A percentile compares a stretch with the other conserved stretches of the same genome.
Evolutionary conservation across 2,888 invertebrate species (phyloP).

Genomic region (Monoplex corrugatus): DNA sequence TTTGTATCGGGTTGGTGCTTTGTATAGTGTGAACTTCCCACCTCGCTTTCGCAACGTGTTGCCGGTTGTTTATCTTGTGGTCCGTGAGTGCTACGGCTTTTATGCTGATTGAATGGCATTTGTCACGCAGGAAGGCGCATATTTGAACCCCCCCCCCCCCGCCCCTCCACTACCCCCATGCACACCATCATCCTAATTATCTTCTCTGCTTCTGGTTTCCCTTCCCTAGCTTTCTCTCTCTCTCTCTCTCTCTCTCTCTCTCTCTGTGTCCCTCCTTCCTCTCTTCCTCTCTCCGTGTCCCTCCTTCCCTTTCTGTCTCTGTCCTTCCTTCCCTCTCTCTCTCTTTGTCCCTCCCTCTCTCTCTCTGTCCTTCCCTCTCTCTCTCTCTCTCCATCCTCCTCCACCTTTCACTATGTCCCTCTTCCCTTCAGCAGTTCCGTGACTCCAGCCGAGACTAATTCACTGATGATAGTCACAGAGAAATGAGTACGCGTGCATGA

Average conservation of each 20-base stretch:
- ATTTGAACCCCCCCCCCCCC: slow-evolving; percentile 30
- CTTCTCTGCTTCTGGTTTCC: background rate
- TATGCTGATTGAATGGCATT: too few species aligned
- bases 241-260: background rate
- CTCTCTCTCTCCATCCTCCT: background rate
- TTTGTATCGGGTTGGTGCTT: too few species aligned
- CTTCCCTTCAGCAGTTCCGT: background rate
- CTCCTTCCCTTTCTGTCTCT: background rate
- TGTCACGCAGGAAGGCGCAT: too few species aligned
- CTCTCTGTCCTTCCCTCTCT: background rate
- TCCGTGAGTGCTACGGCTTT: too few species aligned
- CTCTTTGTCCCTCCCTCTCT: background rate
- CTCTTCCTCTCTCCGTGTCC: background rate
- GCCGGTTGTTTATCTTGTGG: too few species aligned
- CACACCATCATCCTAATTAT: too few species aligned
- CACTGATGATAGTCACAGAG: too few species aligned
- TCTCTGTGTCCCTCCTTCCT: background rate
- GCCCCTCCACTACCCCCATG: background rate
- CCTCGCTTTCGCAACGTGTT: too few species aligned
- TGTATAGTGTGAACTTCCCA: too few species aligned
- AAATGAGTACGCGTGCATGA: too few species aligned
- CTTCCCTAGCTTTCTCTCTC: background rate
- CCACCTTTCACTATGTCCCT: background rate
- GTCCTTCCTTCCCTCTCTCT: background rate
- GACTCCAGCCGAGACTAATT: too few species aligned